Evolutionary conservation across 2,888 invertebrate species (phyloP), one percentile per base, ranked within the genome.

Genomic region (Ormyrus thymus): DNA sequence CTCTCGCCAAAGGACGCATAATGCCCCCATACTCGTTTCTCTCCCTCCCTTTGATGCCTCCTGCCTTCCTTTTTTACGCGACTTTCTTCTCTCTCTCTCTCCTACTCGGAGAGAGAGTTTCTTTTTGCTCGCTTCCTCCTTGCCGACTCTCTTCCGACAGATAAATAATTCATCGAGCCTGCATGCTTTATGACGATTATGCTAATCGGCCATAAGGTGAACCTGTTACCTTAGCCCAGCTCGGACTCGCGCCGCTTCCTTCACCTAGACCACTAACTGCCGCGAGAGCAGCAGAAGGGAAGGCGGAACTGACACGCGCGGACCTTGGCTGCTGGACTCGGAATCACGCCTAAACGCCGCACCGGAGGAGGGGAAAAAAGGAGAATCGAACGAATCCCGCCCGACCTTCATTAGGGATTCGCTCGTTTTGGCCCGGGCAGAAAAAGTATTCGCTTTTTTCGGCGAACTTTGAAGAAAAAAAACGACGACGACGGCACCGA

Each of bases 81-180:
- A 70, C 73, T 80, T 62, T 75, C 78, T 80, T 75, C 68, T 70
- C 50, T 48, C 15, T 15, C 15, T 50, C 43, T 61, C 10, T 11
- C 61, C 45, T 7, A n/a, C 79, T 51, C 43, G 53, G 53, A 65
- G 29, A 29, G 29, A 29, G 29, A 29, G 70, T 62, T 7, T n/a
- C 13, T 82, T 73, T 76, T 55, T 56, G 43, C 59, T 59, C 46
- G 13, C 15, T 51, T 61, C 80, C 73, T 76, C 70, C 79, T 81
- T 72, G 50, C 78, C 78, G 71, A 55, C 80, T 72, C 82, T 77
- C 77, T 81, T 82, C 80, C 79, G 74, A 79, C 81, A 85, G 86
- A 89, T 89, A 90, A 89, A 90, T 90, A 89, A 89, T 90, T 90
- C 89, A 90, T 90, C 85, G 87, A 85, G 88, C 84, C 86, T 86